Evolutionary conservation across 2,888 invertebrate genomes (phyloP), one percentile per base, ranked within the genome.

Genomic region (Quadroppia sp.): DNA sequence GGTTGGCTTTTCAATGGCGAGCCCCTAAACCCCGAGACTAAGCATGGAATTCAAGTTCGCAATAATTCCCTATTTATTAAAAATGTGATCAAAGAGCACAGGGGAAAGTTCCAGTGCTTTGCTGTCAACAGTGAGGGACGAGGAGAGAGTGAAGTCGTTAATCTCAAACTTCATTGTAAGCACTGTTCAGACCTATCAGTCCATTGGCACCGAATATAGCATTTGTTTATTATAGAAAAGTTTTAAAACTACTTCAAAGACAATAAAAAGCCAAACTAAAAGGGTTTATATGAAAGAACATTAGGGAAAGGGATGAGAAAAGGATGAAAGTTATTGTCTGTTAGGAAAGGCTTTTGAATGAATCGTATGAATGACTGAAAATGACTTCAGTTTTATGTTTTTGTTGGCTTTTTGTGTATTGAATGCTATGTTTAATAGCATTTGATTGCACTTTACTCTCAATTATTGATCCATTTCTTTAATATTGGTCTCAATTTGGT

Each of bases 121-220:
- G 78, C 77, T 1, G 71, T 69, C 25, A 78, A 78, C 56, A 25
- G 71, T 1, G 72, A 77, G 71, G 78, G 78, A 28, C 72, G 71
- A 25, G 77, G 77, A 1, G 69, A 76, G 13, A 78, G 78, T 71
- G 77, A 77, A 59, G 72, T 89, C 78, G 87, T 91, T 80, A 88
- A 90, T 79, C 85, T 92, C 81, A 90, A 92, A 83, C 87, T 92
- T 78, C 91, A 92, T 84, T 86, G 92, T 92, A 85, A 91, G 92
- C 90, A 80, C 42, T 61, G 7, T 53, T 13, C 7, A 7, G 53
- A 53, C 53, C 23, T 23, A 53, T 2, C 25, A 25, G 25, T 25
- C 7, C 11, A 25, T 53, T 25, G 25, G 53, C 53, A 23, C 53
- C 25, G 53, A 53, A 20, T 53, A 53, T 53, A 25, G 15, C 53